Evolutionary conservation across 1,140 invertebrate species (phyloP).

Genomic region (Lepidostoma basale): DNA sequence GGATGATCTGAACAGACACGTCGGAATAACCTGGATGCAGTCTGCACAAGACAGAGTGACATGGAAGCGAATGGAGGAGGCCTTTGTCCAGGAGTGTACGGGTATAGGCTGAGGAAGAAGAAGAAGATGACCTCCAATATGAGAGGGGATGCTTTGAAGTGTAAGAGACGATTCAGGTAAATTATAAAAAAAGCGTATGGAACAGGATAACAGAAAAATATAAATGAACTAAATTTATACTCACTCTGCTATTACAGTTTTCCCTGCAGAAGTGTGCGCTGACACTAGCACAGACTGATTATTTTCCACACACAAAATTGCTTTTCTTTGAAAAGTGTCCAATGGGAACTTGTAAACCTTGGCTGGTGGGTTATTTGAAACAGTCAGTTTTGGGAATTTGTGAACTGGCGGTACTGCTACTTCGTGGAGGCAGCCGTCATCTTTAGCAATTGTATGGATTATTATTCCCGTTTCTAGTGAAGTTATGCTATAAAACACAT

Average conservation of each 20-base stretch:
- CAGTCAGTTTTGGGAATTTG: constrained; percentile 77
- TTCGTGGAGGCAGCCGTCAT: constrained; percentile 91
- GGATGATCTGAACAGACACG: too few relatives aligned
- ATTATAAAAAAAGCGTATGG: neutral
- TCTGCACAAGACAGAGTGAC: too few relatives aligned
- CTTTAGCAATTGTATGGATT: constrained; percentile 86
- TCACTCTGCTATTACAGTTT: constrained; percentile 98
- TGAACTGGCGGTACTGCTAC: constrained; percentile 83
- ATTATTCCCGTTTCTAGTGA: constrained; percentile 66
- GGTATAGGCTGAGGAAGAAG: too few relatives aligned
- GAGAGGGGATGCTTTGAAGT: too few relatives aligned
- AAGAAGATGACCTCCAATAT: too few relatives aligned
- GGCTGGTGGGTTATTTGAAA: constrained; percentile 69
- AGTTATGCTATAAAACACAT: neutral
- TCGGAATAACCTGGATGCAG: too few relatives aligned
- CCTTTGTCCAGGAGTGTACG: too few relatives aligned
- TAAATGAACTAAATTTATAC: constrained; percentile 53
- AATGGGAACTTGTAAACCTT: constrained; percentile 94
- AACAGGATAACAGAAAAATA: neutral
- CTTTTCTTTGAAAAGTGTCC: constrained; percentile 98
- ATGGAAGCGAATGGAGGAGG: too few relatives aligned
- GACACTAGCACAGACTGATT: constrained; percentile 97
- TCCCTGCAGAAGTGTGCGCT: constrained; percentile 98
- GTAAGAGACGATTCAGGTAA: too few relatives aligned
- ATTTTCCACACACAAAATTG: constrained; percentile 97